These are phyloP conservation scores for Temnothorax rugatulus DNA, from an alignment of 2,888 invertebrate genomes.

Conservation along the genomic window DNA sequence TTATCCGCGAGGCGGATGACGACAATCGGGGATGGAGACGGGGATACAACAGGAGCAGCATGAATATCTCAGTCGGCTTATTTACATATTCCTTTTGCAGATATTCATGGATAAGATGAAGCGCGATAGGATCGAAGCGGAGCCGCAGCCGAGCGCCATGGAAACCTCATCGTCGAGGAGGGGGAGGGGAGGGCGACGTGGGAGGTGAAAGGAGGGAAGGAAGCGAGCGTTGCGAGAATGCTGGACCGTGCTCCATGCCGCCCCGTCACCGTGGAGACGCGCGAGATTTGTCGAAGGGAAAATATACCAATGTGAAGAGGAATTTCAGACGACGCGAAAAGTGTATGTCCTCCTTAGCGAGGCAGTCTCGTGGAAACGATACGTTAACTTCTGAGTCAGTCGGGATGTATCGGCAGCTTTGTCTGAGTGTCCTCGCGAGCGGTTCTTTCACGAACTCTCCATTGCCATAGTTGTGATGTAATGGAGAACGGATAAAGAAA, in stretches of 20 bases:
- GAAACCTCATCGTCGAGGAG: slow-evolving; percentile 13
- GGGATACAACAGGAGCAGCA: slow-evolving; percentile 58
- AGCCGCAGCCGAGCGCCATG: slow-evolving; percentile 24
- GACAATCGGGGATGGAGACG: slow-evolving; percentile 30
- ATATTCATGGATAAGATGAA: slow-evolving; percentile 74
- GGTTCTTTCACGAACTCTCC: neutral
- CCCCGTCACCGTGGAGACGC: slow-evolving; percentile 51
- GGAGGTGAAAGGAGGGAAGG: neutral
- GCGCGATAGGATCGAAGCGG: slow-evolving; percentile 63
- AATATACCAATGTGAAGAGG: slow-evolving; percentile 56
- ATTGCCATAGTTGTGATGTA: neutral
- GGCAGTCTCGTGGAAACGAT: slow-evolving; percentile 29
- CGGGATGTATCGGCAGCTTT: neutral
- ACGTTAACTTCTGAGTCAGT: slow-evolving; percentile 30
- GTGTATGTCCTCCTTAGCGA: slow-evolving; percentile 20
- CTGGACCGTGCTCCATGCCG: slow-evolving; percentile 42
- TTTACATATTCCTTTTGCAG: slow-evolving; percentile 74
- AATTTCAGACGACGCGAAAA: slow-evolving; percentile 49
- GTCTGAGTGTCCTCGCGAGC: slow-evolving; percentile 9
- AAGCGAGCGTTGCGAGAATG: neutral
- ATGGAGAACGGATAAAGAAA: neutral
- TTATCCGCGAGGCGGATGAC: slow-evolving; percentile 68
- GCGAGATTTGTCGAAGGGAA: slow-evolving; percentile 60
- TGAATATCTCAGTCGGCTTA: slow-evolving; percentile 76
- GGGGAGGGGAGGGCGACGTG: neutral